Conservation (phyloP, 2,113 vertebrate species). For the Pterocles gutturalis region DNA sequence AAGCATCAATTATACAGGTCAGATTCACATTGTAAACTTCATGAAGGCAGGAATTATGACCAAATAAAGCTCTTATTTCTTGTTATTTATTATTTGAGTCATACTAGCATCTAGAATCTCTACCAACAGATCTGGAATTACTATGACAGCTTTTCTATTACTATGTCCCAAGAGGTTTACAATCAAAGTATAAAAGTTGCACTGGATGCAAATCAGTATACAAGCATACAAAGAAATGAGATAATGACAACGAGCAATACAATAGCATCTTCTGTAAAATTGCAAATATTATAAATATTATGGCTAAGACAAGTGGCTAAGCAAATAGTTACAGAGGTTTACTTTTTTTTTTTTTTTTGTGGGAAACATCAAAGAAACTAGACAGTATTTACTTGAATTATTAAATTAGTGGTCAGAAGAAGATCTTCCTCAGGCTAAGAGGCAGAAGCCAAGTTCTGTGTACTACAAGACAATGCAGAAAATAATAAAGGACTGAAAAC, state of each 20-base stretch:
- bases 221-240: background rate
- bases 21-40: background rate
- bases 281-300: background rate
- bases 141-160: background rate
- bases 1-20: background rate
- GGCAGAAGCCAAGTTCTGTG: background rate
- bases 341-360: rapidly evolving
- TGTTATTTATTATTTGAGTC: background rate
- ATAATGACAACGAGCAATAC: background rate
- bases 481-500: background rate
- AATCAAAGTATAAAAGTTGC: background rate
- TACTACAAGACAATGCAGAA: background rate
- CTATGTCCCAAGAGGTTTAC: background rate
- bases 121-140: background rate
- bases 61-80: background rate
- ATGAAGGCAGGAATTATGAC: background rate
- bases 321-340: background rate
- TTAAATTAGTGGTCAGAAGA: background rate
- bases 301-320: background rate
- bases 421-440: background rate
- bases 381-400: background rate
- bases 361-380: background rate
- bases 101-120: background rate
- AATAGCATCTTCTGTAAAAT: background rate
- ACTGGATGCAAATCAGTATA: background rate